Base-by-base conservation (phyloP, 2,888 invertebrate species). In the Ophioninae sp. region DNA sequence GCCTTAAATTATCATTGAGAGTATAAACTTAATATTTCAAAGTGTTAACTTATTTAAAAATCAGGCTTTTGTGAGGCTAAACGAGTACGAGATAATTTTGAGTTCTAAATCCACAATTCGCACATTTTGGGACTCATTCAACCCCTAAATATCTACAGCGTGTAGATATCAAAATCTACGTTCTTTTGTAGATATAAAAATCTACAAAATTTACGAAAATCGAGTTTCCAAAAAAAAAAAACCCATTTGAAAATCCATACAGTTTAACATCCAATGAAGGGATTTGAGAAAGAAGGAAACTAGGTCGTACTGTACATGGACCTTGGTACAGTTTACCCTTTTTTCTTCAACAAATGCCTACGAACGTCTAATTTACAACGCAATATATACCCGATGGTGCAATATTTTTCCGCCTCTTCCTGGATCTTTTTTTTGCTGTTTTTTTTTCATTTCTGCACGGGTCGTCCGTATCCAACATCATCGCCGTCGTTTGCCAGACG, bases 331-430 rank as follows among this genome's bases (percentile, higher is more conserved):
- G 41, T 67, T 63, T 22, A 22, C 20, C 76, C 56, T 69, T 72
- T 61, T 39, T 23, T 69, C 64, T n/a, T 59, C 22, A 6, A 65
- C 17, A 56, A 56, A 67, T 41, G 7, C 58, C 67, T 58, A 67
- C 75, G 56, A 64, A 64, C 9, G 68, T 73, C 59, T 79, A 39
- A 64, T 76, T 72, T 68, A 72, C 17, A 59, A 59, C 75, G 64
- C 17, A 37, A 37, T 56, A 13, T 39, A 22, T 6, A 30, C 30
- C 65, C 1, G 41, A 17, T 6, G 65, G 39, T 30, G 23, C 73
- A 73, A 51, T 6, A 30, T 56, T 58, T 17, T 56, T 58, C 22
- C 22, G 58, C 37, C 22, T 22, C 58, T 58, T 22, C 39, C 20
- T 30, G 17, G n/a, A 56, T n/a, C 56, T 22, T 44, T 67, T 41